Percentiles rank a stretch among this genome's conserved stretches.
These are phyloP conservation scores for Notodonta ziczac DNA, from an alignment of 2,888 invertebrate genomes.

Conservation along the genomic window DNA sequence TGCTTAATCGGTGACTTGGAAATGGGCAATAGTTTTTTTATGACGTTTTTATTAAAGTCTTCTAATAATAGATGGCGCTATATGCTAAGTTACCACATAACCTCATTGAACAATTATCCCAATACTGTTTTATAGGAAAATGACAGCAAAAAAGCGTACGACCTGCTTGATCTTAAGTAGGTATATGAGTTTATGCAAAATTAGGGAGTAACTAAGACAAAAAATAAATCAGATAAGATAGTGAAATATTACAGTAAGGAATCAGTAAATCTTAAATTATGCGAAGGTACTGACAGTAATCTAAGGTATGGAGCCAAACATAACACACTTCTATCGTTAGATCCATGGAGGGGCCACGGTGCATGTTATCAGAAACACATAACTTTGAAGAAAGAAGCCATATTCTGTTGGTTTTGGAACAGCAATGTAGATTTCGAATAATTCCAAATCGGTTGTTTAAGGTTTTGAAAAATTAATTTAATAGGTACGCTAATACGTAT, in stretches of 20 bases:
- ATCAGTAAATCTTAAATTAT: neutral
- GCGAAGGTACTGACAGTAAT: neutral
- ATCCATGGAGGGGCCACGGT: conserved; percentile 4
- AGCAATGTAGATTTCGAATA: neutral
- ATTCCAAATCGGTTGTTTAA: too few relatives aligned
- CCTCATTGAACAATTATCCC: too few relatives aligned
- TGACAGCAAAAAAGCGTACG: too few relatives aligned
- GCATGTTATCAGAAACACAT: conserved; percentile 15
- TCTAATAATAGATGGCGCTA: neutral
- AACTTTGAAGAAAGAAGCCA: neutral
- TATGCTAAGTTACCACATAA: too few relatives aligned
- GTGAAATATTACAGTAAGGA: neutral
- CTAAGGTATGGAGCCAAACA: neutral
- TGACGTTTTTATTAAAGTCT: neutral
- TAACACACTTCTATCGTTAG: conserved; percentile 7
- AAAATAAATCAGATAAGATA: too few relatives aligned
- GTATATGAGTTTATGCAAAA: too few relatives aligned
- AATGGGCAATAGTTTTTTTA: neutral
- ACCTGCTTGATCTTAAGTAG: too few relatives aligned
- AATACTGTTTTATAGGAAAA: too few relatives aligned
- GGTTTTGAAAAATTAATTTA: too few relatives aligned
- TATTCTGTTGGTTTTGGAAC: neutral
- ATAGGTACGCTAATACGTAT: too few relatives aligned
- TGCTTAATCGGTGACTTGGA: conserved; percentile 41
- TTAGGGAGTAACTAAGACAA: too few relatives aligned